phyloP scores from a whole-genome alignment of 2,888 invertebrate species.

The Sepiola atlantica region DNA sequence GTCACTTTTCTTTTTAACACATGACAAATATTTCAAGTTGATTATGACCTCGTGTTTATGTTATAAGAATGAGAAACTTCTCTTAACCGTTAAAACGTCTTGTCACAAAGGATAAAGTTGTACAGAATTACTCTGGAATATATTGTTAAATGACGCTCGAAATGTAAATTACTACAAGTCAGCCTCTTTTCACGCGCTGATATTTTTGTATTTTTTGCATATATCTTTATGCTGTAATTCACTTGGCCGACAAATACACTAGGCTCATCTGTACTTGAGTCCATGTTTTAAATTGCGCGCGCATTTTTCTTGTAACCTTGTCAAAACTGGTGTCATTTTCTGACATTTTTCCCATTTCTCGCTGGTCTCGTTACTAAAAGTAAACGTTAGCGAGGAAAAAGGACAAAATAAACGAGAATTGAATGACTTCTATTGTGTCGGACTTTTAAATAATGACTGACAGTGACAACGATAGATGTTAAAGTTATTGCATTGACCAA shows the following conservation, averaged over 20 bases:
- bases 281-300: not conserved
- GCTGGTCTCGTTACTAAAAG: not conserved
- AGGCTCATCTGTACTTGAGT: not conserved
- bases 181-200: not conserved
- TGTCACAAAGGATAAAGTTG: too few species aligned
- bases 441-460: not conserved
- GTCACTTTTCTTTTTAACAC: too few species aligned
- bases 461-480: not conserved
- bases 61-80: too few species aligned
- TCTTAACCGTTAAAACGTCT: too few species aligned
- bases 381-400: not conserved
- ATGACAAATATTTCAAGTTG: too few species aligned
- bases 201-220: not conserved
- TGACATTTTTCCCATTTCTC: not conserved
- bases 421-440: not conserved
- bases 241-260: too few species aligned
- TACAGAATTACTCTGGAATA: too few species aligned
- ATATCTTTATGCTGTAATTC: not conserved
- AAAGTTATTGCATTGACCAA: not conserved
- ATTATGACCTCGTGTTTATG: too few species aligned
- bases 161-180: not conserved
- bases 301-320: constrained; percentile 19
- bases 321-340: not conserved
- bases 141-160: too few species aligned
- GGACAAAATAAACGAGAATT: not conserved